Percentiles rank a stretch among this genome's conserved stretches.
These are phyloP conservation scores for Zhengitettix transpicula DNA, from an alignment of 2,888 invertebrate species.

Conservation along the genomic window DNA sequence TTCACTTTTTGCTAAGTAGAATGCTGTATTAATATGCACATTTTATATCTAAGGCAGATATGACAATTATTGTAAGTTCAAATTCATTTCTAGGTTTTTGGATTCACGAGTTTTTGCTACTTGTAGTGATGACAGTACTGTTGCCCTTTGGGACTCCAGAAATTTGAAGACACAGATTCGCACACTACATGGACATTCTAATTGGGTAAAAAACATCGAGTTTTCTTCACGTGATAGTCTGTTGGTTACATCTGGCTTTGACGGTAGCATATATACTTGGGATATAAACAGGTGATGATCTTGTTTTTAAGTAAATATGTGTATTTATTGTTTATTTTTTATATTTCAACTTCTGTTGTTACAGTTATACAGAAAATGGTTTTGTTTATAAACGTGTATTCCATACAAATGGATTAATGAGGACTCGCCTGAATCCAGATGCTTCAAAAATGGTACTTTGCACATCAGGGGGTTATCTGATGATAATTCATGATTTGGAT, in stretches of 20 bases:
- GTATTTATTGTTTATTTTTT: background rate
- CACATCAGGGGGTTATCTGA: constrained; percentile 76
- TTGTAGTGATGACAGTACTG: constrained; percentile 85
- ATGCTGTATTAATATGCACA: too few relatives aligned
- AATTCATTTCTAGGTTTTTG: constrained; percentile 48
- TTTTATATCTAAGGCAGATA: too few relatives aligned
- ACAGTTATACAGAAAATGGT: constrained; percentile 52
- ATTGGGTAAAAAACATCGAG: constrained; percentile 95
- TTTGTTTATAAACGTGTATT: constrained; percentile 67
- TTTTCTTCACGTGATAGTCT: constrained; percentile 70
- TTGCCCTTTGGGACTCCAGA: constrained; percentile 85
- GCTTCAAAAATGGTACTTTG: constrained; percentile 77
- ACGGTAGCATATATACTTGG: constrained; percentile 88
- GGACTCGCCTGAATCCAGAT: constrained; percentile 75
- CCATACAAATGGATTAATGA: constrained; percentile 69
- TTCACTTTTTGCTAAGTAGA: too few relatives aligned
- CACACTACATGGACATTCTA: constrained; percentile 70
- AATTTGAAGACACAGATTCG: constrained; percentile 61
- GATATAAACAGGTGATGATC: constrained; percentile 60
- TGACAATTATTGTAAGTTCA: too few relatives aligned
- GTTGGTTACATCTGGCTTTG: constrained; percentile 80
- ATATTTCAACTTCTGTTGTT: constrained; percentile 4
- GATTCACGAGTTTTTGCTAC: constrained; percentile 79
- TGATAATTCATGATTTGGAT: constrained; percentile 78
- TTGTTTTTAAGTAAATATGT: too few relatives aligned